Percentiles rank a stretch among this genome's conserved stretches.
phyloP scores from a whole-genome alignment of 2,888 invertebrate genomes.

The Pristionchus fissidentatus region DNA sequence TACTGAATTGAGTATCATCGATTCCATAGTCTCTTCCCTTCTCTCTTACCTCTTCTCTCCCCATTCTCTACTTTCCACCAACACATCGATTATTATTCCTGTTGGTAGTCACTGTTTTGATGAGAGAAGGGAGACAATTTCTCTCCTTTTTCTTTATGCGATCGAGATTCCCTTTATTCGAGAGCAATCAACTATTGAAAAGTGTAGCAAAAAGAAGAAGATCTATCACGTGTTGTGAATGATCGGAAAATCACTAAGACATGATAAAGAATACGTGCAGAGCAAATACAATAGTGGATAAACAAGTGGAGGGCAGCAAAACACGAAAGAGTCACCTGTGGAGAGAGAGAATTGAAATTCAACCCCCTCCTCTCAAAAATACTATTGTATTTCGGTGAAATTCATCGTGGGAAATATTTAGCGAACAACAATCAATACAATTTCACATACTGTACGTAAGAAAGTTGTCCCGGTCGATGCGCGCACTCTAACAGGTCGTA shows the following conservation, averaged over 20 bases:
- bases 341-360: neutral
- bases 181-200: neutral
- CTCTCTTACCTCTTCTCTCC: neutral
- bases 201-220: neutral
- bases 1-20: neutral
- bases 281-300: neutral
- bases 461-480: too few relatives aligned
- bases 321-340: conserved; percentile 6
- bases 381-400: neutral
- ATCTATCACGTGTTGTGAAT: conserved; percentile 16
- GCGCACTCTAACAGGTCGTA: too few relatives aligned
- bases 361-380: neutral
- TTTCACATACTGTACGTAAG: neutral
- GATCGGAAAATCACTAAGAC: neutral
- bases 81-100: conserved; percentile 24
- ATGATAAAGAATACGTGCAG: conserved; percentile 9
- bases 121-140: neutral
- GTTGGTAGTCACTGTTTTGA: conserved; percentile 5
- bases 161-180: neutral
- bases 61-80: too few relatives aligned
- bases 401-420: neutral
- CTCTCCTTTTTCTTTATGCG: neutral
- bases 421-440: neutral
- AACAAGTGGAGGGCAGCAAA: neutral
- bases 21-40: neutral